Conservation (phyloP, 2,797 vertebrate genomes). For the Erithacus rubecula region DNA sequence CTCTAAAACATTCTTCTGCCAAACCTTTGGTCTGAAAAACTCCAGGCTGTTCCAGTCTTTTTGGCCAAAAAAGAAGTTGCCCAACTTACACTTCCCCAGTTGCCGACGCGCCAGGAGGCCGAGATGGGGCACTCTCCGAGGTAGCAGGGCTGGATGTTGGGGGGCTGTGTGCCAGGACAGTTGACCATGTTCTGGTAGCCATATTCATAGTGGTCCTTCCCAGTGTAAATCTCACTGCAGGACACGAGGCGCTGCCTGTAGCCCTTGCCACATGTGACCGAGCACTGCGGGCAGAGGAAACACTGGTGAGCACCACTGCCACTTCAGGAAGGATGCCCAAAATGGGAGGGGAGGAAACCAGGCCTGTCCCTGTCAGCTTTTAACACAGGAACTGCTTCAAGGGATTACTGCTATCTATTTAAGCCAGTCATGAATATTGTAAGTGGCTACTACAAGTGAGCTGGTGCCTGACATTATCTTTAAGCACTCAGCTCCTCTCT, state of each 20-base stretch:
- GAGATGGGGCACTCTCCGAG: constrained; percentile 78
- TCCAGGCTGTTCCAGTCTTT: neutral
- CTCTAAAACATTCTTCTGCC: neutral
- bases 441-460: neutral
- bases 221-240: constrained; percentile 93
- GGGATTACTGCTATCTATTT: neutral
- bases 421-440: neutral
- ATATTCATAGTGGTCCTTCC: constrained; percentile 92
- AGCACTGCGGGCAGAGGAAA: constrained; percentile 81
- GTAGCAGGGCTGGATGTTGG: constrained; percentile 86
- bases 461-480: neutral
- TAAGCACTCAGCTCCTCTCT: neutral
- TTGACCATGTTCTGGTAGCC: constrained; percentile 86
- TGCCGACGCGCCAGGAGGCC: constrained; percentile 88
- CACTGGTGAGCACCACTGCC: rapidly evolving
- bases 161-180: constrained; percentile 88
- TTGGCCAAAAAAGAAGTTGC: neutral
- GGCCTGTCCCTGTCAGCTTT: neutral
- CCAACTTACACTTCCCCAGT: constrained; percentile 90
- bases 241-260: constrained; percentile 92
- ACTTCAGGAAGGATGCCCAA: neutral
- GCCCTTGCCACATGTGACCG: constrained; percentile 90
- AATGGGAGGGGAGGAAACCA: neutral
- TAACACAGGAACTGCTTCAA: neutral
- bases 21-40: neutral